phyloP scores from a whole-genome alignment of 2,797 vertebrate genomes.

The Hoplostethus atlanticus region DNA sequence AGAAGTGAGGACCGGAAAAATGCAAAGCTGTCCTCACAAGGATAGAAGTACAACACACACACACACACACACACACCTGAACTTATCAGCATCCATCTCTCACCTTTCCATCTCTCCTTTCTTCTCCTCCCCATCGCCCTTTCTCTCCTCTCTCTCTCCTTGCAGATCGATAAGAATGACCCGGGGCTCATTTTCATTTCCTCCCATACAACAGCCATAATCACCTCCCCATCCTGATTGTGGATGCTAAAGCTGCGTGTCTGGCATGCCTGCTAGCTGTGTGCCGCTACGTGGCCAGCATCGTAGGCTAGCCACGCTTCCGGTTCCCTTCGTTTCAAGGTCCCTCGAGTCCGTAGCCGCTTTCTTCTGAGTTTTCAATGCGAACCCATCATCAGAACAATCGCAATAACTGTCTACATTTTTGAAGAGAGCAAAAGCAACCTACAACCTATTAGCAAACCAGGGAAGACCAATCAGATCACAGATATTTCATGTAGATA shows the following conservation, averaged over 20 bases:
- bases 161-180: slow-evolving; percentile 79
- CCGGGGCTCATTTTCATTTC: slow-evolving; percentile 77
- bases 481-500: no score
- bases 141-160: slow-evolving; percentile 33
- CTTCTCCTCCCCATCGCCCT: slow-evolving; percentile 19
- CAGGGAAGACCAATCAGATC: no score
- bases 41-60: neutral
- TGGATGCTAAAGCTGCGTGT: slow-evolving; percentile 60
- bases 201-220: slow-evolving; percentile 72
- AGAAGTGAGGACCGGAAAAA: neutral
- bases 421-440: no score
- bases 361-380: neutral
- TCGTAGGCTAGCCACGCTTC: slow-evolving; percentile 6
- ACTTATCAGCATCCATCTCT: slow-evolving; percentile 33
- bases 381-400: no score
- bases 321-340: slow-evolving; percentile 19
- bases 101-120: slow-evolving; percentile 30
- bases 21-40: neutral
- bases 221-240: slow-evolving; percentile 67
- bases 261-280: slow-evolving; percentile 43
- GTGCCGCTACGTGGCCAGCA: slow-evolving; percentile 27
- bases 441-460: no score
- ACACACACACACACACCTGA: slow-evolving; percentile 16
- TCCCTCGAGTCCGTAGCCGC: slow-evolving; percentile 20
- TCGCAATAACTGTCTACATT: no score